These are phyloP conservation scores for Biston stratarius DNA, from an alignment of 2,888 invertebrate genomes.

Conservation along the genomic window DNA sequence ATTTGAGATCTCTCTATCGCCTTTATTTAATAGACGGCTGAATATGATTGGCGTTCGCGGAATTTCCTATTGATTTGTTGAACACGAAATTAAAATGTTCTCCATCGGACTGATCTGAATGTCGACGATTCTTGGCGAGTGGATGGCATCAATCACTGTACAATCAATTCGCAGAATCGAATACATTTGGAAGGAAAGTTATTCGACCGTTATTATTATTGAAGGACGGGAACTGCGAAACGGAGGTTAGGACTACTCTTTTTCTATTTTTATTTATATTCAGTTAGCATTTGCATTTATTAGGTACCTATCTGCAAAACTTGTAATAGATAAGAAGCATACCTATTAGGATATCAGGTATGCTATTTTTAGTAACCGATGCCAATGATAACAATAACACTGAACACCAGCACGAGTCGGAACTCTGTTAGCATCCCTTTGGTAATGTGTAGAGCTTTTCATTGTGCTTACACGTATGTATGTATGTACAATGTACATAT, in stretches of 20 bases:
- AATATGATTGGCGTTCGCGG: slow-evolving; percentile 32
- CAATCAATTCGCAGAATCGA: slow-evolving; percentile 51
- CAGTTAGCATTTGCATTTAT: slow-evolving; percentile 23
- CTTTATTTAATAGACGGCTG: slow-evolving; percentile 16
- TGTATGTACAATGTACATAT: too few relatives aligned
- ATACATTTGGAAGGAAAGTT: slow-evolving; percentile 31
- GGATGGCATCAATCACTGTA: slow-evolving; percentile 55
- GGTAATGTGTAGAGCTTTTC: too few relatives aligned
- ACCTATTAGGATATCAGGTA: too few relatives aligned
- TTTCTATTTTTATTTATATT: slow-evolving; percentile 22
- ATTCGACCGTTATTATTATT: slow-evolving; percentile 30
- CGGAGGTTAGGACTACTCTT: slow-evolving; percentile 23
- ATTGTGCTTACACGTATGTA: too few relatives aligned
- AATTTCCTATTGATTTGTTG: slow-evolving; percentile 37
- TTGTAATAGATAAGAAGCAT: neutral
- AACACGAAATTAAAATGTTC: slow-evolving; percentile 39
- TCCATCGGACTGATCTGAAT: slow-evolving; percentile 26
- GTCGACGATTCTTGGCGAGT: slow-evolving; percentile 44
- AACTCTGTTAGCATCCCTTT: too few relatives aligned
- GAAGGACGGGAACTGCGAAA: slow-evolving; percentile 26
- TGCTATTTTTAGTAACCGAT: too few relatives aligned
- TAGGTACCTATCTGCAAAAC: slow-evolving; percentile 2
- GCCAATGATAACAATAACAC: too few relatives aligned
- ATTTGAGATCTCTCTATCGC: slow-evolving; percentile 10
- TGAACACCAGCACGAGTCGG: too few relatives aligned